Evolutionary conservation across 2,113 vertebrate genomes (phyloP).

Genomic region (Apaloderma vittatum): DNA sequence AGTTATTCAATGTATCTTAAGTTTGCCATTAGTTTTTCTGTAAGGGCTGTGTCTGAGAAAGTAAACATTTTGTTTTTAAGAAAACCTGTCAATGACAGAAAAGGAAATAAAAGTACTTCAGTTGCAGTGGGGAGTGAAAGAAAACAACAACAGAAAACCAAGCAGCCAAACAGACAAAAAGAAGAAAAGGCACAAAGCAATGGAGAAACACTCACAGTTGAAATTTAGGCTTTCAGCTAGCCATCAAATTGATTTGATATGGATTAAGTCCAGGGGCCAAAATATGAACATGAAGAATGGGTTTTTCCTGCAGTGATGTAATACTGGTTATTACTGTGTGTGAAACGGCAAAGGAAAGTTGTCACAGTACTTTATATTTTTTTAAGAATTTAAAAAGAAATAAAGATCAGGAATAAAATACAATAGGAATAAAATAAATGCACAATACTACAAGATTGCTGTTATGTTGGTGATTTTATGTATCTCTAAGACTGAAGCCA

Average conservation of each 20-base stretch:
- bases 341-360: not conserved
- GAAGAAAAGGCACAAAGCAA: not conserved
- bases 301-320: not conserved
- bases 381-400: not conserved
- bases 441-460: not conserved
- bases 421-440: not conserved
- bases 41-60: not conserved
- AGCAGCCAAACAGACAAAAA: not conserved
- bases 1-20: not conserved
- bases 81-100: not conserved
- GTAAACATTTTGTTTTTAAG: not conserved
- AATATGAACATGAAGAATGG: not conserved
- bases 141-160: not conserved
- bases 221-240: not conserved
- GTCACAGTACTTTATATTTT: not conserved
- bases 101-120: not conserved
- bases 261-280: not conserved
- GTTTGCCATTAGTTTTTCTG: not conserved
- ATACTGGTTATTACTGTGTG: not conserved
- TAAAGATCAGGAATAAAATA: not conserved
- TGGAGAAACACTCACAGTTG: not conserved
- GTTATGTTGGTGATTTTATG: not conserved
- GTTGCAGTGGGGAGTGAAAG: not conserved
- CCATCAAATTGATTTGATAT: slow-evolving; percentile 1
- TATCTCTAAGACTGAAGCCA: not conserved